Evolutionary conservation across 2,888 invertebrate species (phyloP), one percentile per base, ranked within the genome.

Genomic region (Ligdia adustata): DNA sequence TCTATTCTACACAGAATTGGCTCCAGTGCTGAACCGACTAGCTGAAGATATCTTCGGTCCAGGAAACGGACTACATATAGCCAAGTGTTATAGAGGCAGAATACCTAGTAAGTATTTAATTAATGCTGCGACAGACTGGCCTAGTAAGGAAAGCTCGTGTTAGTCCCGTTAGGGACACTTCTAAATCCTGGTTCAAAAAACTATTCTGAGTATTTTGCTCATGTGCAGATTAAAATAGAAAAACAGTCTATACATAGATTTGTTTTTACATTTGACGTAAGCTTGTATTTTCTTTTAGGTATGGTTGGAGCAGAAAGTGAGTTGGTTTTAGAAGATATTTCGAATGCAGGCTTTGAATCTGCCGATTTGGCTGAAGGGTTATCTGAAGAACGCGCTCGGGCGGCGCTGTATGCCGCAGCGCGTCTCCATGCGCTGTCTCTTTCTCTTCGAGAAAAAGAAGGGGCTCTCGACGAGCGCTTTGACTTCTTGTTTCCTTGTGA

Each of bases 1-100:
- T 64, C 92, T 95, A 58, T 96, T 96, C 83, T 96, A 96, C 74
- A 95, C 95, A 0, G 93, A 95, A 90, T 93, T 95, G 66, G 92
- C 91, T 4, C 90, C 95, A 88, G 94, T 94, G 9, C 91, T 95
- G 16, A 94, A 95, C 2, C 94, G 94, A 66, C 74, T 95, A 56
- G 92, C 93, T 55, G 90, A 91, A 12, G 94, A 95, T 64, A 81
- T 79, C 0, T 57, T 85, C 16, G 90, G 91, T 1, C 82, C 83
- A 15, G 85, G 75, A 2, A 61, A 72, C 40, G 86, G 87, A 1
- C 59, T 89, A 46, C 89, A 92, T 24, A 83, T 93, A 37, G 86
- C 86, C 42, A 86, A 93, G 64, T 94, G 94, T 39, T 49, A 49
- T 22, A 26, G 48, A 15, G 48, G 48, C 12, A 27, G 33, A 33